Base-by-base conservation (phyloP, 1,140 invertebrate species). In the Platyscapa corneri region DNA sequence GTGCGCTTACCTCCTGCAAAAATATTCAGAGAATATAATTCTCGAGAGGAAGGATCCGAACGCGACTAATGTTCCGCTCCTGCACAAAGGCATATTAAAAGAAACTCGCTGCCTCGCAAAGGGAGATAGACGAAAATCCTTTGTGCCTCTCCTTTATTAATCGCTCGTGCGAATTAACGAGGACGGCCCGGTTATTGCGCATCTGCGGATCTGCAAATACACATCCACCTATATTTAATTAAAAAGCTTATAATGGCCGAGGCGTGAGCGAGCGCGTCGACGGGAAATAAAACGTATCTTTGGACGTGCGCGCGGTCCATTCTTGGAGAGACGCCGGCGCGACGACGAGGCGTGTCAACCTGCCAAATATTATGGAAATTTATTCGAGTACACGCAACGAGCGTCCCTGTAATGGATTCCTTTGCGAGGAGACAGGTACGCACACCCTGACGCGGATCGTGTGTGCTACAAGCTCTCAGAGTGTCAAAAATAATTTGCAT, bases 351-450 rank as follows among this genome's bases (percentile, higher is more conserved):
- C 89, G 89, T 90, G 90, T 90, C 90, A 91, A 91, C 90, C 89
- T 91, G 90, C 90, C 89, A 89, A 91, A 91, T 90, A 91, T 91
- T 90, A 91, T 91, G 90, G 89, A 90, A 91, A 91, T 90, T 90
- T 91, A 91, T 90, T 91, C 90, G 87, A 87, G 87, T 89, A 86
- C 82, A 87, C 81, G 86, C 49, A 81, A 82, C 5, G 72, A 60
- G 10, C 56, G 65, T 82, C 72, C 42, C 56, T 77, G 87, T 91
- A 91, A 91, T 91, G 90, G 89, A 91, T 91, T 91, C 88, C 86
- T 86, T 53, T 65, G 34, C 30, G 64, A 74, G 30, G 16, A 53
- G 56, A 32, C 82, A 67, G 74, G 74, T 64, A 83, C 39, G 27
- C 34, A 32, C 27, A 23, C 75, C 30, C 20, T 83, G 67, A 78